Evolutionary conservation across 2,888 invertebrate genomes (phyloP), one percentile per base, ranked within the genome.

Genomic region (Parapristionchus giblindavisi): DNA sequence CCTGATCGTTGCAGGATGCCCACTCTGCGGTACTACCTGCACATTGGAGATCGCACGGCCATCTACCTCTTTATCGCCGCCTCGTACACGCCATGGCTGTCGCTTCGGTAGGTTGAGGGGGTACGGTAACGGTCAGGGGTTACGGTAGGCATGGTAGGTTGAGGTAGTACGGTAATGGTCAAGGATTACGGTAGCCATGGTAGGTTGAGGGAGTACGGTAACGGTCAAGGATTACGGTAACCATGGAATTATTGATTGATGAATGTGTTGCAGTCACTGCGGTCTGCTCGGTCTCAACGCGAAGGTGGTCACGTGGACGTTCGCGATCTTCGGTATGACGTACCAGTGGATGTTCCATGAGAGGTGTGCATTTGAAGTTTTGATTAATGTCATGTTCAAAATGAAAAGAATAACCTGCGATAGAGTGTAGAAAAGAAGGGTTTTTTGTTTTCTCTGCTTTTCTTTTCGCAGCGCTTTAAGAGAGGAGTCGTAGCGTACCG

Each of bases 41-140:
- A 97, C 90, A 93, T 96, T 77, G 94, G 94, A 89, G 97, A 97
- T 90, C 92, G 97, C 80, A 96, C 96, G 76, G 94, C 96, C 92
- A 98, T 97, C 86, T 97, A 97, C 90, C 92, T 97, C 81, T 98
- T 97, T 91, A 98, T 97, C 88, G 97, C 97, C 78, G 94, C 95
- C 77, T 95, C 95, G 34, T 97, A 97, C 90, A 96, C 95, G 89
- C 97, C 97, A 36, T 97, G 97, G 97, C 89, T 90, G 76, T 82
- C 88, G 6, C 80, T 90, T 70, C 86, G 89, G 80, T 88, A 88
- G 40, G 70, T 43, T 14, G n/a, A 34, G 36, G 34, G 34, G 36
- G n/a, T 43, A 14, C 43, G 43, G 43, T 43, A 43, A 43, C n/a
- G n/a, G n/a, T n/a, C n/a, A n/a, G n/a, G n/a, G n/a, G n/a, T n/a